Evolutionary conservation across 2,797 vertebrate genomes (phyloP), one percentile per base, ranked within the genome.

Genomic region (Petrocephalus schoutedeni): DNA sequence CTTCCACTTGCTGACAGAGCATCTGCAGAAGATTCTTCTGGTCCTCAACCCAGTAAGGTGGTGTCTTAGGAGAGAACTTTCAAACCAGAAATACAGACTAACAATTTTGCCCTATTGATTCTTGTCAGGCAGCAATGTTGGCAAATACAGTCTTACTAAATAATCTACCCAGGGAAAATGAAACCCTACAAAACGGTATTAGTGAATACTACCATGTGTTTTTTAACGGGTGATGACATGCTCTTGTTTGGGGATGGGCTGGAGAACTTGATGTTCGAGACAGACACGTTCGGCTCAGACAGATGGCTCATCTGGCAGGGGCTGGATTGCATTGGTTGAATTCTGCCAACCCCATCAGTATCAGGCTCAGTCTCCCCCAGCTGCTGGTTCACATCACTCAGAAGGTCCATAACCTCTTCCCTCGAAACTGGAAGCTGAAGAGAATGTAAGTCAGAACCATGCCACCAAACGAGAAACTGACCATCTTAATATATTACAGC

Each of bases 21-120:
- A 97, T 97, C 91, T 99, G 97, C 87, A 99, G 94, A 85, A 99
- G 92, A 90, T 92, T 96, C 93, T 97, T 99, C 90, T 99, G 98
- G 94, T 99, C 98, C 93, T 99, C 98, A 64, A 96, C 97, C 98
- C 98, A 99, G 86, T 95, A 97, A 93, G 98, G 98, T n/a, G 97
- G 97, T 0, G 96, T 97, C 94, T 97, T 99, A 0, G 97, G 97
- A 92, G 98, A 97, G 94, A 98, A 97, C 98, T 99, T 86, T 56
- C 88, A 58, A 28, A 86, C 58, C 16, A 89, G 16, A 61, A 0
- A 71, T 32, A 88, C 58, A 87, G 56, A 90, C 4, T 67, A 67
- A 51, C 4, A 49, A 87, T 51, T 86, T 32, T 8, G 19, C 19
- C 58, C 16, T 14, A 58, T 19, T 19, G 19, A 45, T n/a, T 9